Base-by-base conservation (phyloP, 2,888 invertebrate genomes). In the Agrotis exclamationis region DNA sequence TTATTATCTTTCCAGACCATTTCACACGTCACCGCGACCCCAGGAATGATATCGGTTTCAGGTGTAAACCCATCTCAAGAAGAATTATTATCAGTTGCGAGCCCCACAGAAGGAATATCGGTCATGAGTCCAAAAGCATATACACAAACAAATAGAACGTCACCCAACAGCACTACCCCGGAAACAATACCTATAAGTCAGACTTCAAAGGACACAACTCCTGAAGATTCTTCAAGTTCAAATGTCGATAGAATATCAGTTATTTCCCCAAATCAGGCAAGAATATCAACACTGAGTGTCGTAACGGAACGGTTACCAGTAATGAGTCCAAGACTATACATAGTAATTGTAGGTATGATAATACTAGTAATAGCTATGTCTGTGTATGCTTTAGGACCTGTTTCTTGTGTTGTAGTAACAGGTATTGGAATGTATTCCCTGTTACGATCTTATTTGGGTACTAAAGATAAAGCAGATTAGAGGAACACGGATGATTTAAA, bases 1-100 rank as follows among this genome's bases (percentile, higher is more conserved):
- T 62, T 59, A 69, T n/a, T n/a, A 28, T 33, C 69, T 70, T 92
- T 93, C 67, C 93, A 95, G 95, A 91, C 88, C 24, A 89, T 93
- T 45, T 88, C 92, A 1, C 88, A 89, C 78, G 84, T 93, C 70
- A 88, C 89, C 64, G 88, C 89, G 70, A 81, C 85, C 69, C 91
- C 93, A 58, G 90, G 93, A 72, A 81, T 85, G 84, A 83, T 92
- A 20, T 85, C 85, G 16, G 82, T 91, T 63, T 85, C 76, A 47
- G 77, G 78, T 39, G 64, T 84, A n/a, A 81, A 83, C 20, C 11
- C 63, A 0, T 33, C 58, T n/a, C 11, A 57, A 7, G 58, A 53
- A 45, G 56, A 60, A 53, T 3, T 47, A 57, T 2, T 47, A 20
- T 54, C 45, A 0, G 18, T n/a, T 0, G n/a, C 13, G 16, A 80